Evolutionary conservation across 1,140 invertebrate species (phyloP).

Genomic region (Druon quercuslanigerum): DNA sequence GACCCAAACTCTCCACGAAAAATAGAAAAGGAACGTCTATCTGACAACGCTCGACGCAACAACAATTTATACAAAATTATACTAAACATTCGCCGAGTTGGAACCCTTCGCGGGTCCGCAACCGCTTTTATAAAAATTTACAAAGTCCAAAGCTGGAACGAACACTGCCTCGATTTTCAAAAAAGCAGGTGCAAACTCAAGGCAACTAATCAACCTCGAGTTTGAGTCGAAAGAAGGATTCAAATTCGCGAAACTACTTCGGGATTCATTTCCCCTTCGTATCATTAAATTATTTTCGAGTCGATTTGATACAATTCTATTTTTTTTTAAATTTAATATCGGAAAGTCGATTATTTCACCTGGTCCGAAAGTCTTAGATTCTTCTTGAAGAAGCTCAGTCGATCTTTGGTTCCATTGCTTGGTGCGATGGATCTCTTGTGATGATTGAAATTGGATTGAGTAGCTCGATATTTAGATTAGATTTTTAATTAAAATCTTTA

Average conservation of each 20-base stretch:
- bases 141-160: conserved; percentile 12
- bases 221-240: conserved; percentile 19
- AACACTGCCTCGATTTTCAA: neutral
- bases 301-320: neutral
- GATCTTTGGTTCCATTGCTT: neutral
- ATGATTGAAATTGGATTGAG: conserved; percentile 31
- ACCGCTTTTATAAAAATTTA: conserved; percentile 3
- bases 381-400: conserved; percentile 29
- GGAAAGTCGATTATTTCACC: conserved; percentile 22
- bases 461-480: neutral
- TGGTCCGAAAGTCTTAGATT: conserved; percentile 35
- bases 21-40: conserved; percentile 8
- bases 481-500: conserved; percentile 41
- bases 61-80: conserved; percentile 17
- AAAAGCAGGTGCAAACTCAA: conserved; percentile 2
- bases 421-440: neutral
- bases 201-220: conserved; percentile 28
- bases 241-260: neutral
- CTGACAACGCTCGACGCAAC: neutral
- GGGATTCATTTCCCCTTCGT: conserved; percentile 12
- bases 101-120: neutral
- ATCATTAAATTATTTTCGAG: neutral
- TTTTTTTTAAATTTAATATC: conserved; percentile 32
- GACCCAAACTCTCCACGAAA: conserved; percentile 24
- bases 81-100: conserved; percentile 1